These are phyloP conservation scores for Pipistrellus pygmaeus DNA, from an alignment of 2,797 vertebrate species.

Conservation along the genomic window DNA sequence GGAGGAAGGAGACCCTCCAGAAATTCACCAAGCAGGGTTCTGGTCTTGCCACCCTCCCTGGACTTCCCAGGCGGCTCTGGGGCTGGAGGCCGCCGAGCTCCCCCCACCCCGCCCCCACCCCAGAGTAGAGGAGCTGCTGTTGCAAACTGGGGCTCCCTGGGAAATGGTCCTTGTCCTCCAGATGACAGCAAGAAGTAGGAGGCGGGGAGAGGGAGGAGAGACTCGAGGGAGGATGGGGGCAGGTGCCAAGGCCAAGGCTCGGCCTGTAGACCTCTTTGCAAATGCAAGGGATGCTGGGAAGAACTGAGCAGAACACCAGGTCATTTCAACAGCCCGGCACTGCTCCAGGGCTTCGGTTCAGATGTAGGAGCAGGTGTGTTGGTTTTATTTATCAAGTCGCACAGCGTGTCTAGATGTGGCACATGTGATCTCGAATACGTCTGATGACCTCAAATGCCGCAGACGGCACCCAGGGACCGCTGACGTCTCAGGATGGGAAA, in stretches of 20 bases:
- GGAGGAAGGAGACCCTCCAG: not conserved
- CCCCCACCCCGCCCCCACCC: accelerated
- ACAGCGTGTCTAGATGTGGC: constrained; percentile 13
- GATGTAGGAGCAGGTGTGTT: not conserved
- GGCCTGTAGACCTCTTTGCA: not conserved
- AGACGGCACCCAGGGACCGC: not conserved
- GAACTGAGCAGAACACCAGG: not conserved
- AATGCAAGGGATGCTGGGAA: not conserved
- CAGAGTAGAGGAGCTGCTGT: not conserved
- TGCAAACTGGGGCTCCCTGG: not conserved
- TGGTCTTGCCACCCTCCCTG: no score
- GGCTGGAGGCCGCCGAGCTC: not conserved
- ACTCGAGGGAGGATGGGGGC: not conserved
- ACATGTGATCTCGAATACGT: not conserved
- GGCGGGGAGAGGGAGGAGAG: no score
- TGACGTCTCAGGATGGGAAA: not conserved
- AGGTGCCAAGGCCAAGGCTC: not conserved
- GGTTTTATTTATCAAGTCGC: not conserved
- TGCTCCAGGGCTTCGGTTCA: not conserved
- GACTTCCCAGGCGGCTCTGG: not conserved
- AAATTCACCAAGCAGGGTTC: not conserved
- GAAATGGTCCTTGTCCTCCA: not conserved
- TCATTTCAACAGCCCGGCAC: not conserved
- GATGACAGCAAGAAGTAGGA: not conserved
- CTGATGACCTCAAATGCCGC: not conserved